phyloP scores from a whole-genome alignment of 2,113 vertebrate species.

The Bubalus kerabau region DNA sequence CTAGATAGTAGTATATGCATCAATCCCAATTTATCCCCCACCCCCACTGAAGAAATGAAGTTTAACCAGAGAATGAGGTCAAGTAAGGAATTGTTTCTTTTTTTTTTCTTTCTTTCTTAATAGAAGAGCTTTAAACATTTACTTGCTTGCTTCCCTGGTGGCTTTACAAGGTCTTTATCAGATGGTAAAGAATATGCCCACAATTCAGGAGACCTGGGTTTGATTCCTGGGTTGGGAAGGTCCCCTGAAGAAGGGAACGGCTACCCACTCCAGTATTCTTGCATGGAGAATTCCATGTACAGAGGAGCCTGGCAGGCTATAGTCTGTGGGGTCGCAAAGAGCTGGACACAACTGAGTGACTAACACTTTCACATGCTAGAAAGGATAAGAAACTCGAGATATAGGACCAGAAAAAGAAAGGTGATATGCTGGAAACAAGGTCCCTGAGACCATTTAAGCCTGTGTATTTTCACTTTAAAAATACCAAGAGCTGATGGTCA shows the following conservation, averaged over 20 bases:
- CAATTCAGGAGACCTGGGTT: neutral
- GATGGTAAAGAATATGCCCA: neutral
- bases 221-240: neutral
- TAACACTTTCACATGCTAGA: neutral
- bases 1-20: neutral
- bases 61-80: neutral
- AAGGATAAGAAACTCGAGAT: neutral
- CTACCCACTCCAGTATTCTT: neutral
- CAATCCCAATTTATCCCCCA: neutral
- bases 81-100: neutral
- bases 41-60: neutral
- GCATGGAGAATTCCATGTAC: neutral
- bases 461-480: neutral
- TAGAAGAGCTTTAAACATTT: neutral
- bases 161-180: neutral
- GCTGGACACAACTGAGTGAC: neutral
- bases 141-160: neutral
- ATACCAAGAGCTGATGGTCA: neutral
- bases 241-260: neutral
- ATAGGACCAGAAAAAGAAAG: neutral
- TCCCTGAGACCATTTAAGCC: neutral
- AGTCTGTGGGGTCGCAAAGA: neutral
- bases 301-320: neutral
- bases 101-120: neutral
- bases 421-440: neutral